Conservation (phyloP, 1,140 invertebrate species). For the Aphidius ervi region DNA sequence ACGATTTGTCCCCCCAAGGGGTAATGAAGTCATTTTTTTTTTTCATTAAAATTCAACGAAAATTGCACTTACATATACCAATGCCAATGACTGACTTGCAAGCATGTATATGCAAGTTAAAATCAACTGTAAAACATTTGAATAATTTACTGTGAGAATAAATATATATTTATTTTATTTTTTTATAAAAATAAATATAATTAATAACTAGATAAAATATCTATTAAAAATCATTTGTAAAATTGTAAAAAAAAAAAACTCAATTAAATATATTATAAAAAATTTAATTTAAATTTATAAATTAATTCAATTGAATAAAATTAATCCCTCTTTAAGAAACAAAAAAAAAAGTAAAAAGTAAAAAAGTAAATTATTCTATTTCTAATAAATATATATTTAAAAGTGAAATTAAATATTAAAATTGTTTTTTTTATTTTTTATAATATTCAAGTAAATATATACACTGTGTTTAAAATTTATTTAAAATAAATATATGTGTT, state of each 20-base stretch:
- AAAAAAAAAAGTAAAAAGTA: conserved; percentile 2
- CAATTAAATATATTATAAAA: conserved; percentile 1
- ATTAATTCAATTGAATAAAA: no score
- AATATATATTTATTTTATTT: no score
- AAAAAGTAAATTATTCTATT: background rate
- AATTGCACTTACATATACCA: conserved; percentile 11
- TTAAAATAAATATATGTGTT: no score
- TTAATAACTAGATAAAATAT: no score
- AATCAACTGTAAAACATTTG: conserved; percentile 14
- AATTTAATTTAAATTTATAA: no score
- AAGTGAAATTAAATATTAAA: background rate
- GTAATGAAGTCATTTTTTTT: conserved; percentile 24
- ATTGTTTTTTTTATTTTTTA: no score
- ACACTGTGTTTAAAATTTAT: no score
- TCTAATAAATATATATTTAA: background rate
- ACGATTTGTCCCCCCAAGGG: conserved; percentile 10
- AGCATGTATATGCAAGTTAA: background rate
- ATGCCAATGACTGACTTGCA: no score
- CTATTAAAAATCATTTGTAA: no score
- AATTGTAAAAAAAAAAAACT: background rate
- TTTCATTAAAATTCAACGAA: conserved; percentile 17
- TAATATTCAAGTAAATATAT: no score
- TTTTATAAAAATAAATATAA: no score
- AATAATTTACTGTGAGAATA: conserved; percentile 9
- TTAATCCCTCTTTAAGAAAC: no score